Base-by-base conservation (phyloP, 2,113 vertebrate species). In the Corythornis cristatus region DNA sequence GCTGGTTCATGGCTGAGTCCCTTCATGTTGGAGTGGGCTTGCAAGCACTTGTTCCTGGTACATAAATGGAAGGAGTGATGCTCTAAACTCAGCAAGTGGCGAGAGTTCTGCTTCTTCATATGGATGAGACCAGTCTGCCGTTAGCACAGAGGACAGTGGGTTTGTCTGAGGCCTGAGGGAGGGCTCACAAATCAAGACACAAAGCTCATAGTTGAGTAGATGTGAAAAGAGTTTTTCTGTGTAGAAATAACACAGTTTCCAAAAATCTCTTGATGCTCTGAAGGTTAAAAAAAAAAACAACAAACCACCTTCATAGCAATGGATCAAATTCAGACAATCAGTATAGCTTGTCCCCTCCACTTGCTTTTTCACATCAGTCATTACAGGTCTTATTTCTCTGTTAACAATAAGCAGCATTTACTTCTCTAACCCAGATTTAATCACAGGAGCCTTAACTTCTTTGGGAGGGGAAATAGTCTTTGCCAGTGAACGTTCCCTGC, bases 1-100 rank as follows among this genome's bases (percentile, higher is more conserved):
- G 3, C 7, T 54, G 42, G 28, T 21, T 54, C 21, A 8, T 0
- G 0, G 80, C 23, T 2, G 9, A 2, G 22, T 72, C 37, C 16
- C 40, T 40, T 28, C 0, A 1, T 64, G 72, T 28, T 60, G 68
- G 54, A 57, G 43, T 0, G 8, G 70, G n/a, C 33, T 40, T 1
- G 1, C 74, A 79, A 79, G 80, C 0, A 2, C 19, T 54, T 8
- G 4, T 11, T 68, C 45, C 84, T 46, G 2, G 3, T 7, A 17
- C 2, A 0, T 1, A 42, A 67, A 43, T 12, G 66, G 71, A 86
- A 60, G 70, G 48, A 85, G 45, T 4, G 1, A 4, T 65, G 28
- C 46, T 58, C 66, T 35, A 28, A 70, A 66, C 79, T 42, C 58
- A n/a, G 58, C 42, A 65, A 15, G 25, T 0, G 2, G 57, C 0